Conservation (phyloP, 2,113 vertebrate species). For the Trematocara nigrifrons region DNA sequence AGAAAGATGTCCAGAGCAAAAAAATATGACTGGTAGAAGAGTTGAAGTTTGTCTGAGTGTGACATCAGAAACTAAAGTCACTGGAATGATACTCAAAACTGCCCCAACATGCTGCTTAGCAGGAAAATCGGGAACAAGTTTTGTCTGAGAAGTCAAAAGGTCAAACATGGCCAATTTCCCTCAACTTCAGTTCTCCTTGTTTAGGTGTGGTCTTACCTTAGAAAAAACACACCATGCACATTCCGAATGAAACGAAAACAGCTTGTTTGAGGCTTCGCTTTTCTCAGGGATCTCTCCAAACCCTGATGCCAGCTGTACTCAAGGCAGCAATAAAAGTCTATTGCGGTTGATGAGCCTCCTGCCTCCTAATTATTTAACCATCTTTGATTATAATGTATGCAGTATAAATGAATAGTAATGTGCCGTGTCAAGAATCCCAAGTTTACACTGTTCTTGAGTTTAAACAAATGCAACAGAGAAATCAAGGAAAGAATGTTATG, state of each 20-base stretch:
- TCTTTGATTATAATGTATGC: background rate
- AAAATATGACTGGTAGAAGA: fast-evolving
- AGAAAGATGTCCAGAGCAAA: fast-evolving
- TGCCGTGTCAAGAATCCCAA: background rate
- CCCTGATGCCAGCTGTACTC: background rate
- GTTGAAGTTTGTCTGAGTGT: background rate
- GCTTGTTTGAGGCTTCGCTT: background rate
- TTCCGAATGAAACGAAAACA: background rate
- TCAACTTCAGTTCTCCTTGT: background rate
- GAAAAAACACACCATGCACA: fast-evolving
- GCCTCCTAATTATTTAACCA: background rate
- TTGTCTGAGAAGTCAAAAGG: background rate
- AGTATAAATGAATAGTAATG: background rate
- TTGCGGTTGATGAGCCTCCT: background rate
- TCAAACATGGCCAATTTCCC: background rate
- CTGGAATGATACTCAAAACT: background rate
- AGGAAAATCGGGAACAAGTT: background rate
- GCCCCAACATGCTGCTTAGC: background rate
- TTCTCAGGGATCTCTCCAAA: background rate
- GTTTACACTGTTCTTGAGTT: background rate
- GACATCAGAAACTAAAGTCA: background rate
- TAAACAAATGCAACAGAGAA: background rate
- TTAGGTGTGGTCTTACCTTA: background rate
- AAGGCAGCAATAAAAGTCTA: background rate
- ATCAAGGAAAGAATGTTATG: background rate